Evolutionary conservation across 2,888 invertebrate genomes (phyloP).

Genomic region (Heteromyza rotundicornis): DNA sequence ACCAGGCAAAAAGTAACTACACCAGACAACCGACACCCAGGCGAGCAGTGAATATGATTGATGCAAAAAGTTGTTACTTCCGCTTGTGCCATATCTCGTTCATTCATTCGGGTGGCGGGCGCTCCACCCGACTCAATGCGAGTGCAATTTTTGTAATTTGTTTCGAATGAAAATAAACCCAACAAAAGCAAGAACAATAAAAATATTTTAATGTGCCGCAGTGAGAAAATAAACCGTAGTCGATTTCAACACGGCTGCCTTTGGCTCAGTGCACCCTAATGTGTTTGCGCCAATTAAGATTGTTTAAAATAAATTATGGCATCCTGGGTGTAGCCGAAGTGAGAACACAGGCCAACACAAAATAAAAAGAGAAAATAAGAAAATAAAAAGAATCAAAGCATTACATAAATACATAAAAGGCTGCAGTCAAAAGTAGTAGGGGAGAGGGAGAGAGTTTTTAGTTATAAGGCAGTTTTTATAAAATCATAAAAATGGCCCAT

Average conservation of each 20-base stretch:
- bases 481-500: neutral
- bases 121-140: neutral
- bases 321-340: neutral
- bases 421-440: neutral
- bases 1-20: too few species aligned
- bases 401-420: neutral
- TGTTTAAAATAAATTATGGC: neutral
- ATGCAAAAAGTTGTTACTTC: neutral
- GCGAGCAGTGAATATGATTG: slow-evolving; percentile 1
- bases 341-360: neutral
- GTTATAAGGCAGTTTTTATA: neutral
- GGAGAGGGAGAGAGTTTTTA: neutral
- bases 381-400: neutral
- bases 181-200: neutral
- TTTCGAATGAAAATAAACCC: neutral
- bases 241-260: too few species aligned
- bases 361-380: neutral
- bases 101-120: neutral
- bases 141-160: neutral
- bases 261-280: neutral
- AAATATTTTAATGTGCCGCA: neutral
- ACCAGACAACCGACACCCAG: neutral
- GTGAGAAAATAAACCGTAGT: too few species aligned
- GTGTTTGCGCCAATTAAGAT: slow-evolving; percentile 2
- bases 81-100: too few species aligned